A percentile compares a stretch with the other conserved stretches of the same genome.
These are phyloP conservation scores for Gymnarchus niloticus DNA, from an alignment of 2,113 vertebrate species.

Conservation along the genomic window DNA sequence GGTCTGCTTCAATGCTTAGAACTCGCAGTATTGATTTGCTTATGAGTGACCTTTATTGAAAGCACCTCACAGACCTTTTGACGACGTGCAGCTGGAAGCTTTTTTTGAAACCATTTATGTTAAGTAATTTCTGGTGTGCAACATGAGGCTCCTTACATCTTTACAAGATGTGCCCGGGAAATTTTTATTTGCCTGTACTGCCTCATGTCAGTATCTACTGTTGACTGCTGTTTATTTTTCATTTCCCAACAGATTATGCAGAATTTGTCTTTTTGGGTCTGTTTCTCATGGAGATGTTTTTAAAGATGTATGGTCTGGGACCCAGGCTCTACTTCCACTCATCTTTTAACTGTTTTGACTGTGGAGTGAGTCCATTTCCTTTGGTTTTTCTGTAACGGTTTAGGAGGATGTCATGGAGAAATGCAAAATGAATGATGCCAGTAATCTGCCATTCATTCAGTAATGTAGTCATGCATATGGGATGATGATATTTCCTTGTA, in stretches of 20 bases:
- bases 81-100: neutral
- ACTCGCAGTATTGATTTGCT: neutral
- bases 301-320: slow-evolving; percentile 97
- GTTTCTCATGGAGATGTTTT: slow-evolving; percentile 94
- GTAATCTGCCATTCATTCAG: neutral
- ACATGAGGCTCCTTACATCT: neutral
- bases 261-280: slow-evolving; percentile 97
- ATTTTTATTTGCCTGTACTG: neutral
- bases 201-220: neutral
- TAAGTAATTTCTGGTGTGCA: neutral
- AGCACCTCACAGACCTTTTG: neutral
- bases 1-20: neutral
- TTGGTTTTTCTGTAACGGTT: neutral
- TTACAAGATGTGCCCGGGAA: neutral
- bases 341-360: slow-evolving; percentile 98
- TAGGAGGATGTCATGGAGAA: neutral
- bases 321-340: slow-evolving; percentile 97
- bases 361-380: slow-evolving; percentile 75
- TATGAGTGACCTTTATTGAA: neutral
- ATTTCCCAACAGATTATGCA: slow-evolving; percentile 81
- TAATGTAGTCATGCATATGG: neutral
- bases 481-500: neutral
- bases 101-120: neutral
- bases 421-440: neutral
- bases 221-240: neutral